phyloP scores from a whole-genome alignment of 2,797 vertebrate genomes.

The Monodelphis domestica region DNA sequence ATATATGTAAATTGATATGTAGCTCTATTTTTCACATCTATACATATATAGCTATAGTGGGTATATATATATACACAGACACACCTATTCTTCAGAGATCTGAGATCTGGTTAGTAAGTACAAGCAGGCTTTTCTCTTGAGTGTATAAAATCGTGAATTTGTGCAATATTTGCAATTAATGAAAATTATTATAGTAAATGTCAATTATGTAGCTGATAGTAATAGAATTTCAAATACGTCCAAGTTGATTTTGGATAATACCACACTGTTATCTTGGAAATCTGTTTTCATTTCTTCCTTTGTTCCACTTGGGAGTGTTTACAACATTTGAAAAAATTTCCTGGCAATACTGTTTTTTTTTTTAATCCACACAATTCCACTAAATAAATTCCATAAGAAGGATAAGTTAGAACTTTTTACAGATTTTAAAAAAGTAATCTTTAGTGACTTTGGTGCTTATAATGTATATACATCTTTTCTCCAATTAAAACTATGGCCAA shows the following conservation, averaged over 20 bases:
- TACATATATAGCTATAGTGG: background rate
- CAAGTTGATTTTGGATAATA: background rate
- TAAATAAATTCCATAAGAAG: background rate
- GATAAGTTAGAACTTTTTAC: background rate
- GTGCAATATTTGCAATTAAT: background rate
- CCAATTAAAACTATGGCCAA: constrained; percentile 55
- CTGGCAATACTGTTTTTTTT: background rate
- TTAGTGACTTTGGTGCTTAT: accelerated
- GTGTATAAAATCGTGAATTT: background rate
- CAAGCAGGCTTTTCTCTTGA: background rate
- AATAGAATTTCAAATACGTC: background rate
- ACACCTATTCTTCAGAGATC: background rate
- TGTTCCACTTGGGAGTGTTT: background rate
- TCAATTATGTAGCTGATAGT: background rate
- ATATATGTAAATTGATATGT: background rate
- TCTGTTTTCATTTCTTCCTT: background rate
- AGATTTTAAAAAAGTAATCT: background rate
- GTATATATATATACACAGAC: background rate
- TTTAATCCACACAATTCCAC: background rate
- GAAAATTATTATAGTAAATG: background rate
- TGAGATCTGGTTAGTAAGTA: constrained; percentile 3
- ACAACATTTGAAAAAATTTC: background rate
- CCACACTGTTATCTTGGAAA: background rate
- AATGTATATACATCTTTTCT: background rate
- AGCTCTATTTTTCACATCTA: background rate